Evolutionary conservation across 2,113 vertebrate genomes (phyloP).

Genomic region (Epinephelus moara): DNA sequence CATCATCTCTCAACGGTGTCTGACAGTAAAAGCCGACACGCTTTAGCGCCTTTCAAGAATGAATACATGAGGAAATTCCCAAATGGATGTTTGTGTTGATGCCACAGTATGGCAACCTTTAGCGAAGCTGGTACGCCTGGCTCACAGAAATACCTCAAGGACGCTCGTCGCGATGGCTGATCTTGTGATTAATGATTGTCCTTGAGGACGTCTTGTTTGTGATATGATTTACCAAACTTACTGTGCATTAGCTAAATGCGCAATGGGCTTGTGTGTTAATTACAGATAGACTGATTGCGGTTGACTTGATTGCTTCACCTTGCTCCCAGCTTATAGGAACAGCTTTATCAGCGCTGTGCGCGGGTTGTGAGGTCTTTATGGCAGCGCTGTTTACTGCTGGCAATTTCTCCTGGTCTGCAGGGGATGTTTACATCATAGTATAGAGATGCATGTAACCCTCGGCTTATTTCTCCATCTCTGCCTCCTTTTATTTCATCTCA

Average conservation of each 20-base stretch:
- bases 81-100: constrained; percentile 20
- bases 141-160: constrained; percentile 59
- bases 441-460: constrained; percentile 25
- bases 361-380: constrained; percentile 49
- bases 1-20: constrained; percentile 2
- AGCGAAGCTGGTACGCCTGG: constrained; percentile 2
- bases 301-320: constrained; percentile 63
- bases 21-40: constrained; percentile 14
- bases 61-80: constrained; percentile 34
- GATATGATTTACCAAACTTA: constrained; percentile 67
- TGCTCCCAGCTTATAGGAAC: constrained; percentile 39
- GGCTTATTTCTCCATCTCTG: constrained; percentile 26
- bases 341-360: constrained; percentile 57
- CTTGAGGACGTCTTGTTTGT: constrained; percentile 74
- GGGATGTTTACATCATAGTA: constrained; percentile 30
- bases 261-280: constrained; percentile 53
- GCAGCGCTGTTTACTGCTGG: constrained; percentile 31
- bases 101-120: constrained; percentile 28
- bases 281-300: constrained; percentile 57
- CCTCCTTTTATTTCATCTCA: constrained; percentile 50
- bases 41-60: constrained; percentile 41
- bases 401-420: constrained; percentile 33
- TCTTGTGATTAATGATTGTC: constrained; percentile 73
- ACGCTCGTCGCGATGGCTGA: constrained; percentile 58
- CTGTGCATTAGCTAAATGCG: constrained; percentile 42